Percentiles rank a stretch among this genome's conserved stretches.
Conservation (phyloP, 2,888 invertebrate genomes). For the Campaea margaritaria region DNA sequence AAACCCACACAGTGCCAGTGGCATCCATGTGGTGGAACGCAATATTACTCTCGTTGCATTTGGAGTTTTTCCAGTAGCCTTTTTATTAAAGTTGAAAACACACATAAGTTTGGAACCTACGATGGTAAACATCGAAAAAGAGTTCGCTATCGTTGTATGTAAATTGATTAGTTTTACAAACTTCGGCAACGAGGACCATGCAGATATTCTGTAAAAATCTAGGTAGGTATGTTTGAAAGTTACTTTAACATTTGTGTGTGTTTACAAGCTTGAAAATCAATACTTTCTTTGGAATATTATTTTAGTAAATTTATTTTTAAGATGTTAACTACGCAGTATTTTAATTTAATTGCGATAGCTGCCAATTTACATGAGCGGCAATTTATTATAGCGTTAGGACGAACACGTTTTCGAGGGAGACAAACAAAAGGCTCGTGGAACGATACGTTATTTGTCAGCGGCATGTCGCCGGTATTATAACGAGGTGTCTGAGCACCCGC, state of each 20-base stretch:
- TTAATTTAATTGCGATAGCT: background rate
- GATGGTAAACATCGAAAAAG: slow-evolving; percentile 37
- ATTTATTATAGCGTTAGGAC: slow-evolving; percentile 18
- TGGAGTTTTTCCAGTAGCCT: slow-evolving; percentile 46
- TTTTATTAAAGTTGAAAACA: slow-evolving; percentile 44
- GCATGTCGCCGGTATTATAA: slow-evolving; percentile 62
- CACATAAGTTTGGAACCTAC: slow-evolving; percentile 38
- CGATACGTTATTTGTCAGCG: slow-evolving; percentile 49
- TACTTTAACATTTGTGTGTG: background rate
- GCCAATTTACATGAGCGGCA: slow-evolving; percentile 18
- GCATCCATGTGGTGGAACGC: slow-evolving; percentile 27
- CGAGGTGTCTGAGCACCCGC: slow-evolving; percentile 66
- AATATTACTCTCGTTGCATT: slow-evolving; percentile 45
- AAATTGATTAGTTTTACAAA: slow-evolving; percentile 43
- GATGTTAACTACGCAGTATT: too few relatives aligned
- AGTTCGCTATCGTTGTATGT: slow-evolving; percentile 16
- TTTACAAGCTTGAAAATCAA: too few relatives aligned
- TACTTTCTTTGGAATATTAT: too few relatives aligned
- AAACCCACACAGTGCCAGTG: slow-evolving; percentile 25
- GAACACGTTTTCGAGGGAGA: slow-evolving; percentile 34
- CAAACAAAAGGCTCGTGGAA: slow-evolving; percentile 42
- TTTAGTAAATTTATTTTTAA: too few relatives aligned
- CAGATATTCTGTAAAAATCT: background rate
- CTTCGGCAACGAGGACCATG: slow-evolving; percentile 20
- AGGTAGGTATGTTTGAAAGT: background rate